Evolutionary conservation across 2,113 vertebrate genomes (phyloP).

Genomic region (Chaenocephalus aceratus): DNA sequence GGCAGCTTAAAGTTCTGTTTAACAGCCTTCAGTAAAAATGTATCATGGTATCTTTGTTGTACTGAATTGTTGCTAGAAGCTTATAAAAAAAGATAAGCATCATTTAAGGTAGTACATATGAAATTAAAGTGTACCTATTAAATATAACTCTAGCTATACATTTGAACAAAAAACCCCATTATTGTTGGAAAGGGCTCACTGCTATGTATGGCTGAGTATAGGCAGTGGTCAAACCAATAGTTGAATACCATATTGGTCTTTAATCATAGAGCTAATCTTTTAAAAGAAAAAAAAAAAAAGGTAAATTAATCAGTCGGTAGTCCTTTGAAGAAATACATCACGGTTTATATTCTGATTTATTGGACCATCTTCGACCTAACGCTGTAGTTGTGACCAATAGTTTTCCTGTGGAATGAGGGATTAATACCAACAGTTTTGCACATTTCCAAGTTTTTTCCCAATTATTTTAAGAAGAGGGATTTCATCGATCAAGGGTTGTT

Average conservation of each 20-base stretch:
- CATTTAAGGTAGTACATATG: background rate
- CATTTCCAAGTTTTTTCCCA: background rate
- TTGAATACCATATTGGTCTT: background rate
- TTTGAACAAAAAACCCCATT: background rate
- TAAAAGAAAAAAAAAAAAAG: background rate
- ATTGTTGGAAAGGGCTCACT: background rate
- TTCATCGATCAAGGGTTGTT: background rate
- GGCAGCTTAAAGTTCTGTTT: background rate
- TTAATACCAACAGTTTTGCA: background rate
- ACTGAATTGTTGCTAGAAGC: background rate
- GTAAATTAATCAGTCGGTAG: background rate
- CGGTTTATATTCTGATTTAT: background rate
- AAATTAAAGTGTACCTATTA: background rate
- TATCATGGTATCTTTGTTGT: background rate
- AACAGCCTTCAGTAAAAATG: background rate
- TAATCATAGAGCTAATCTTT: too few species aligned
- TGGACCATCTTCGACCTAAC: background rate
- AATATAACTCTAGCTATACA: background rate
- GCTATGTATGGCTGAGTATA: background rate
- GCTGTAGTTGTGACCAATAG: too few species aligned
- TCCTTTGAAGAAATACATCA: background rate
- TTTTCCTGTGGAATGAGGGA: background rate
- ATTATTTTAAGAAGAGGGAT: background rate
- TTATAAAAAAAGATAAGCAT: background rate
- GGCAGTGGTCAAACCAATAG: background rate